A percentile compares a stretch with the other conserved stretches of the same genome.
Conservation (phyloP, 1,140 invertebrate genomes). For the Solenopsis fugax region DNA sequence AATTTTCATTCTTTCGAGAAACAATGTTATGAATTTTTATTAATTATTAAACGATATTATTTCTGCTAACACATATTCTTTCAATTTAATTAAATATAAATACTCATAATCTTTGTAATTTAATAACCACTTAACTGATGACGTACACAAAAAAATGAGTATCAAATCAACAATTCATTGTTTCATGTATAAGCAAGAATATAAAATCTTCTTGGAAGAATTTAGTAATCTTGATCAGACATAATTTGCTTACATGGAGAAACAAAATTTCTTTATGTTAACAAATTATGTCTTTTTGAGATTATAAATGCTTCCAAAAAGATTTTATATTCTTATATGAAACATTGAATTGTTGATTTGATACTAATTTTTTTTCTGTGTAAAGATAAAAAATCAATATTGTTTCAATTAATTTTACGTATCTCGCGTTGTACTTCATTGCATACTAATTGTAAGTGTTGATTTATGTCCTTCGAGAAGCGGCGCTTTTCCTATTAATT, state of each 20-base stretch:
- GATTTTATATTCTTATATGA: too few species aligned
- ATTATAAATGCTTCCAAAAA: too few species aligned
- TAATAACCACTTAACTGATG: background rate
- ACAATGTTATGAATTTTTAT: conserved; percentile 9
- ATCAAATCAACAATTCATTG: too few species aligned
- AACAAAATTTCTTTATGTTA: too few species aligned
- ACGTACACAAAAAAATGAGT: too few species aligned
- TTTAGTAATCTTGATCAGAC: too few species aligned
- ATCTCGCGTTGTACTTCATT: background rate
- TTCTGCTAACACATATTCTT: background rate
- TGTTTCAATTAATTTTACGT: conserved; percentile 18
- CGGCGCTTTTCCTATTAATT: conserved; percentile 37
- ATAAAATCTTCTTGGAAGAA: too few species aligned
- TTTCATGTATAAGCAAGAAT: too few species aligned
- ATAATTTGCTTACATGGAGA: too few species aligned
- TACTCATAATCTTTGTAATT: background rate
- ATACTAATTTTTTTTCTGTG: too few species aligned
- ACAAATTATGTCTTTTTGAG: too few species aligned
- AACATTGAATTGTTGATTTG: too few species aligned
- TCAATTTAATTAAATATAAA: background rate
- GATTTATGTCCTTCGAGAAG: conserved; percentile 24
- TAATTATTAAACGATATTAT: background rate
- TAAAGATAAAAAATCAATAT: background rate
- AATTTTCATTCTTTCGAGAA: background rate
- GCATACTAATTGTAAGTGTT: background rate